These are phyloP conservation scores for Drosophila hamatofila DNA, from an alignment of 2,888 invertebrate genomes.

Conservation along the genomic window DNA sequence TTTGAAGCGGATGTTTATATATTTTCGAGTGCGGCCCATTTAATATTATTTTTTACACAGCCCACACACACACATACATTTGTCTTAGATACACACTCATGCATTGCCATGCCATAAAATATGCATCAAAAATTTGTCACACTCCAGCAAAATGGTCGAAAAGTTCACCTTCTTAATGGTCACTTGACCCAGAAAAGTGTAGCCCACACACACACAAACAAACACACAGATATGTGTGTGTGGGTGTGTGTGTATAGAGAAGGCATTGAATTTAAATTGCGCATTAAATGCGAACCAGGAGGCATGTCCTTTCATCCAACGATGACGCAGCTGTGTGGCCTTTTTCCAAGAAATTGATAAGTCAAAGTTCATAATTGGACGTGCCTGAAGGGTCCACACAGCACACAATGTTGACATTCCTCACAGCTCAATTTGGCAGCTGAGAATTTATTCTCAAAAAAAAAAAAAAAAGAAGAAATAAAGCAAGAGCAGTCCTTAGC, in stretches of 20 bases:
- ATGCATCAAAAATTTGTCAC: constrained; percentile 78
- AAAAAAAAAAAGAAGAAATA: neutral
- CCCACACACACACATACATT: constrained; percentile 13
- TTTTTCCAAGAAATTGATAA: constrained; percentile 72
- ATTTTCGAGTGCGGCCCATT: constrained; percentile 24
- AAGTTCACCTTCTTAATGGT: constrained; percentile 74
- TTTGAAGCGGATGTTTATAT: constrained; percentile 52
- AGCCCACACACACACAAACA: constrained; percentile 13
- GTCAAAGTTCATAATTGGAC: constrained; percentile 74
- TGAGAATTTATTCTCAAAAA: constrained; percentile 26
- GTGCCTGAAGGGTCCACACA: constrained; percentile 24
- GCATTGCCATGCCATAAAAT: constrained; percentile 60
- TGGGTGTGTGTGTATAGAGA: constrained; percentile 27
- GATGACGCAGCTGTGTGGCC: constrained; percentile 41
- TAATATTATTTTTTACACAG: constrained; percentile 28
- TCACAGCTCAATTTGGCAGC: constrained; percentile 38
- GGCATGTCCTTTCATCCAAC: constrained; percentile 39
- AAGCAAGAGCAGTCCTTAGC: neutral
- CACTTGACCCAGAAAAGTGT: constrained; percentile 72
- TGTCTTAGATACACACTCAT: constrained; percentile 2
- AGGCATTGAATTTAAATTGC: constrained; percentile 77
- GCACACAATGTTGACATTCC: constrained; percentile 42
- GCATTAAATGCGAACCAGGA: constrained; percentile 65
- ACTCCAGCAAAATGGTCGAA: constrained; percentile 62
- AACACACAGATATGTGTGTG: neutral